Conservation (phyloP, 2,888 invertebrate genomes). For the Phortica magna region DNA sequence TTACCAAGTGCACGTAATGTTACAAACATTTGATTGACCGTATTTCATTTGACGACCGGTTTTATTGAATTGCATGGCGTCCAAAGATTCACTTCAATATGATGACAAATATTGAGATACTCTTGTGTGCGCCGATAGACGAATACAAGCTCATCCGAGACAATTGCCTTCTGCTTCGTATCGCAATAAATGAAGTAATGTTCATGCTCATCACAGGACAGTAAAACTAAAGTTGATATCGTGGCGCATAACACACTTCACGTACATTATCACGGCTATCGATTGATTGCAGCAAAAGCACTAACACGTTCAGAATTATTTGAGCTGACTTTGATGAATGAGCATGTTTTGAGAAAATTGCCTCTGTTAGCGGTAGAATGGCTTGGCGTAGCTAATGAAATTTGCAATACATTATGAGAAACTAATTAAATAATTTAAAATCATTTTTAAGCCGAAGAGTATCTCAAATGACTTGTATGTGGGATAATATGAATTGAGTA, state of each 20-base stretch:
- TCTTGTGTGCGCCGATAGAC: not conserved
- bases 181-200: not conserved
- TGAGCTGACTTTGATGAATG: too few species aligned
- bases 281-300: too few species aligned
- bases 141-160: not conserved
- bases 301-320: too few species aligned
- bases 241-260: not conserved
- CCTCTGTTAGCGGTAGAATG: too few species aligned
- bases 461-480: too few species aligned
- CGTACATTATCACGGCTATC: not conserved
- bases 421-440: too few species aligned
- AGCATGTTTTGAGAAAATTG: too few species aligned
- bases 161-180: not conserved
- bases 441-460: too few species aligned
- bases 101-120: conserved; percentile 3
- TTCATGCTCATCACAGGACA: not conserved
- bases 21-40: not conserved
- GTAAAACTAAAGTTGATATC: not conserved
- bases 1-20: too few species aligned
- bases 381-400: too few species aligned
- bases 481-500: too few species aligned
- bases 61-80: not conserved
- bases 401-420: too few species aligned
- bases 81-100: not conserved
- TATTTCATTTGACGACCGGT: not conserved